Evolutionary conservation across 2,113 vertebrate genomes (phyloP), one percentile per base, ranked within the genome.

Genomic region (Pelmatolapia mariae): DNA sequence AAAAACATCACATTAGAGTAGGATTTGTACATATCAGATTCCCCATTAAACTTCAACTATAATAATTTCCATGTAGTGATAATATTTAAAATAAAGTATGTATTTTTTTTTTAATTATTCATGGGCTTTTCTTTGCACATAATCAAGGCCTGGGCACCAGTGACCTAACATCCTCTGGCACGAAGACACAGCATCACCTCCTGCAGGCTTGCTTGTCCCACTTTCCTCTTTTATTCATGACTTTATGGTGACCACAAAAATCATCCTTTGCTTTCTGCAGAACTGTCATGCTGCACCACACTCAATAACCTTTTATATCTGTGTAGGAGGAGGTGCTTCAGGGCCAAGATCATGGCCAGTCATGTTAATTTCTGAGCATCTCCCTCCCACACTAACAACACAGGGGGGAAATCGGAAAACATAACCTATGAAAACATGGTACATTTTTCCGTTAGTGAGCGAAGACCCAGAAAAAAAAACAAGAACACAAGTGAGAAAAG

Each of bases 161-260:
- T 79, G 15, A 61, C 22, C 10, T 38, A 59, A 57, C 22, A 53
- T 66, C 45, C 19, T 38, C 31, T 12, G 15, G 16, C 36, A 61
- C 7, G 15, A 8, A 56, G 18, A 86, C 4, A 73, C 29, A 11
- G 31, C 7, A 47, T 29, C 71, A 50, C 15, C 52, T 54, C 47
- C 11, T 52, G 24, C 50, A 79, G 38, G 10, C 22, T 82, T 22
- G 33, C 68, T 66, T 1, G 3, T 61, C 71, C 43, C 54, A 71
- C 16, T 66, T 84, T 81, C 66, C 47, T 85, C 36, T 88, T 56
- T n/a, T 89, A 56, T 84, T 56, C 9, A 78, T 24, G 80, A 61
- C 63, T 80, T 90, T 61, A 53, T 38, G 24, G 85, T 59, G 84
- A 91, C 93, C 89, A 92, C 90, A 94, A 86, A 89, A 86, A 68